A percentile compares a stretch with the other conserved stretches of the same genome.
These are phyloP conservation scores for Andrena trimmerana DNA, from an alignment of 2,888 invertebrate species.

Conservation along the genomic window DNA sequence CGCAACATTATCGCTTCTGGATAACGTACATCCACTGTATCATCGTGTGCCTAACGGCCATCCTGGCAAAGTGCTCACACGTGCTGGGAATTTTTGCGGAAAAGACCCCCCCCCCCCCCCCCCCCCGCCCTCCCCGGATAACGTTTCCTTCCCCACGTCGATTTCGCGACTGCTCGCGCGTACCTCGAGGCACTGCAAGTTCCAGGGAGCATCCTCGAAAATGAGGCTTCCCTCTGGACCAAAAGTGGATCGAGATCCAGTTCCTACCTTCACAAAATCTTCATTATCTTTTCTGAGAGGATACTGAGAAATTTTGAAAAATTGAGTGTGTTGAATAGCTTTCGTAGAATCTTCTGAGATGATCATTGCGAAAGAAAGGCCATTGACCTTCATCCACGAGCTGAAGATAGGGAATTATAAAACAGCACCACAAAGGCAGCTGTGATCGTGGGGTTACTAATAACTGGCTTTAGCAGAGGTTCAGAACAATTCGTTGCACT, in stretches of 20 bases:
- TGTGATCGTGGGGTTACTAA: too few relatives aligned
- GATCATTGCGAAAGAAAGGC: too few relatives aligned
- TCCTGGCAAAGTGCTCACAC: constrained; percentile 53
- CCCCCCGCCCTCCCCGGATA: background rate
- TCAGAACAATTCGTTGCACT: too few relatives aligned
- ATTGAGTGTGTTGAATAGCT: too few relatives aligned
- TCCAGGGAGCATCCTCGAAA: constrained; percentile 8
- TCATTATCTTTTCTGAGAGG: too few relatives aligned
- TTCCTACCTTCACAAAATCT: background rate
- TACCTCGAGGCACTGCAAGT: background rate
- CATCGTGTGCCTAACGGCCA: constrained; percentile 32
- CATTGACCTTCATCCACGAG: too few relatives aligned
- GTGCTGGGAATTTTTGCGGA: constrained; percentile 48
- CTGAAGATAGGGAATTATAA: too few relatives aligned
- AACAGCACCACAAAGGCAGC: too few relatives aligned
- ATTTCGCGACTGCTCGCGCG: background rate
- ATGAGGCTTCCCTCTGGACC: constrained; percentile 24
- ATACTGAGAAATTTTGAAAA: too few relatives aligned
- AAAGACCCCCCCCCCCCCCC: background rate
- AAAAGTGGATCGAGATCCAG: constrained; percentile 32
- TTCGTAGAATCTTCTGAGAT: too few relatives aligned
- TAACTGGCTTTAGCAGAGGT: too few relatives aligned
- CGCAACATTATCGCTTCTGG: constrained; percentile 57
- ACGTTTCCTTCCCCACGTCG: background rate
- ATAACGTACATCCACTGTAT: constrained; percentile 17